Conservation (phyloP, 2,113 vertebrate genomes). For the Oreochromis niloticus region DNA sequence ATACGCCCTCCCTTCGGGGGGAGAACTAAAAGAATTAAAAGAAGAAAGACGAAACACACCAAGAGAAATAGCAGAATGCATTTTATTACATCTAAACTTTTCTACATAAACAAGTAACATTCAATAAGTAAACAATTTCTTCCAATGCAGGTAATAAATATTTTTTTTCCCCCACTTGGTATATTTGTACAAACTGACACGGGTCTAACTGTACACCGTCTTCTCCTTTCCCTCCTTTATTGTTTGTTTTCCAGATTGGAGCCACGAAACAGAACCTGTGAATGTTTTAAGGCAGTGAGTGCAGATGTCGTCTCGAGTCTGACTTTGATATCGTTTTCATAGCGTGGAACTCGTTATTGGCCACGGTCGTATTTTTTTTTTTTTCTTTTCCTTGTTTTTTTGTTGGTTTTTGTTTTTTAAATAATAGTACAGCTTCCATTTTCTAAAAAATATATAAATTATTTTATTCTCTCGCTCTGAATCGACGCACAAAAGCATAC, state of each 20-base stretch:
- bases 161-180: constrained; percentile 85
- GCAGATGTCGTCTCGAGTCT: constrained; percentile 63
- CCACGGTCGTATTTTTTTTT: constrained; percentile 40
- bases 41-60: neutral
- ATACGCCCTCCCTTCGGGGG: neutral
- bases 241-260: constrained; percentile 75
- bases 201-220: constrained; percentile 90
- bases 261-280: constrained; percentile 84
- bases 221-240: constrained; percentile 53
- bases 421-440: constrained; percentile 60
- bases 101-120: constrained; percentile 99
- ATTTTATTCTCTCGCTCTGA: constrained; percentile 61
- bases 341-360: constrained; percentile 50
- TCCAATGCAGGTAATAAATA: constrained; percentile 99
- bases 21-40: neutral
- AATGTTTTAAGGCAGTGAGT: constrained; percentile 95
- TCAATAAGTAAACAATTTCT: constrained; percentile 97
- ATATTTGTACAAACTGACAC: constrained; percentile 96
- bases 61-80: constrained; percentile 79
- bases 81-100: constrained; percentile 99
- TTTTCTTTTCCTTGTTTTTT: neutral
- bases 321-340: constrained; percentile 49
- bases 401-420: neutral
- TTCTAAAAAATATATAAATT: constrained; percentile 74
- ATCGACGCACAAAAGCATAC: constrained; percentile 59